Percentiles rank a stretch among this genome's conserved stretches.
These are phyloP conservation scores for Oncorhynchus gorbuscha DNA, from an alignment of 2,113 vertebrate species.

Conservation along the genomic window DNA sequence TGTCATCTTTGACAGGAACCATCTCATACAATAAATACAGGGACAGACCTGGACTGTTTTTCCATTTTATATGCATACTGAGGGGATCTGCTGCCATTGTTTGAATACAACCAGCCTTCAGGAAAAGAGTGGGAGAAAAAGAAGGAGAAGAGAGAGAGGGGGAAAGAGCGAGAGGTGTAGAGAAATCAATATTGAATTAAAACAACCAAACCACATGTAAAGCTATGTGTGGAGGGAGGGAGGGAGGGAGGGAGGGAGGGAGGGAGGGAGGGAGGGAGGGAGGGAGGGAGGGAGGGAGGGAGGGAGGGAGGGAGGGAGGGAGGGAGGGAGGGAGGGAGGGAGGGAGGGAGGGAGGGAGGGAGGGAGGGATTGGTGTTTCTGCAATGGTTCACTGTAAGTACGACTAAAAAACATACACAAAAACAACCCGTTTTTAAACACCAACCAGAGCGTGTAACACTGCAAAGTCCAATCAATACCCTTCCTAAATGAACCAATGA, in stretches of 20 bases:
- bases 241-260: not conserved
- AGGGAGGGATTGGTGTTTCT: not conserved
- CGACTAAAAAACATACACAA: constrained; percentile 19
- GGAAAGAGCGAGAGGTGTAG: constrained; percentile 22
- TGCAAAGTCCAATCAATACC: constrained; percentile 58
- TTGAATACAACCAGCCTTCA: not conserved
- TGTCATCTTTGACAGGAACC: constrained; percentile 77
- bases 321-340: not conserved
- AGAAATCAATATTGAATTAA: constrained; percentile 57
- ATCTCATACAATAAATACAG: constrained; percentile 73
- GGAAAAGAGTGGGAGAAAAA: not conserved
- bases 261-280: not conserved
- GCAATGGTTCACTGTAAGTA: constrained; percentile 45
- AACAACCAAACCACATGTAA: constrained; percentile 41
- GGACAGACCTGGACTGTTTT: constrained; percentile 66
- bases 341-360: not conserved
- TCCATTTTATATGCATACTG: constrained; percentile 55
- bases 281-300: not conserved
- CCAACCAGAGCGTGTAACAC: constrained; percentile 22
- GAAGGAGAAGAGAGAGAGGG: constrained; percentile 14
- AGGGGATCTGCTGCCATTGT: constrained; percentile 50
- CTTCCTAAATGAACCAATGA: constrained; percentile 71
- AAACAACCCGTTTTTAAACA: not conserved
- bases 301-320: not conserved
- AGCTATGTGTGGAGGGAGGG: constrained; percentile 16